Evolutionary conservation across 1,140 invertebrate genomes (phyloP), one percentile per base, ranked within the genome.

Genomic region (Babylonia areolata): DNA sequence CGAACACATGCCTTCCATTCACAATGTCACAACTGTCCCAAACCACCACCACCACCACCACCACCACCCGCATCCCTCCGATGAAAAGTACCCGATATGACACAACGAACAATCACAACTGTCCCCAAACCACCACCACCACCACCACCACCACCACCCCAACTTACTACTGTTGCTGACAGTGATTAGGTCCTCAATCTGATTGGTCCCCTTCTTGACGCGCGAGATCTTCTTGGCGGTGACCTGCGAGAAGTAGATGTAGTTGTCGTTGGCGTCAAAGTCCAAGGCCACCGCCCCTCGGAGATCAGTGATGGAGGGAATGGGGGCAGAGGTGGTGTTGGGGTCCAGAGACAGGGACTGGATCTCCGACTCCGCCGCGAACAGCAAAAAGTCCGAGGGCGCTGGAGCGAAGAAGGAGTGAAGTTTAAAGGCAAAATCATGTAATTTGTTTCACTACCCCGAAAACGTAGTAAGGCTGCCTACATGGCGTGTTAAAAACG

Each of bases 331-430:
- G 0, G 97, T 97, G 0, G 96, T 96, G 77, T 96, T 96, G 0
- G 97, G 97, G 94, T 98, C 97, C 2, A 99, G 92, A 90, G 97
- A 96, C 9, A 99, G 96, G 0, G 97, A 96, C 37, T 97, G 95
- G 35, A 99, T 97, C 95, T 99, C 98, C 0, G 97, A 98, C 86
- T 98, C 95, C 0, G 98, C 99, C 0, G 97, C 97, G 90, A 98
- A 99, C 0, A 99, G 96, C 0, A 99, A 92, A 92, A 97, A 99
- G 92, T 99, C 98, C 58, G 97, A 96, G 0, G 97, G 96, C 31
- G 96, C 96, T 90, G 96, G 96, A 89, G 96, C 31, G 96, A 96
- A 89, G 96, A 96, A 89, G 88, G 46, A 39, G 3, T 37, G 40
- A 51, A 54, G 54, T 31, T n/a, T n/a, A n/a, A n/a, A n/a, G n/a